Base-by-base conservation (phyloP, 2,113 vertebrate species). In the Calyptommatus sinebrachiatus region DNA sequence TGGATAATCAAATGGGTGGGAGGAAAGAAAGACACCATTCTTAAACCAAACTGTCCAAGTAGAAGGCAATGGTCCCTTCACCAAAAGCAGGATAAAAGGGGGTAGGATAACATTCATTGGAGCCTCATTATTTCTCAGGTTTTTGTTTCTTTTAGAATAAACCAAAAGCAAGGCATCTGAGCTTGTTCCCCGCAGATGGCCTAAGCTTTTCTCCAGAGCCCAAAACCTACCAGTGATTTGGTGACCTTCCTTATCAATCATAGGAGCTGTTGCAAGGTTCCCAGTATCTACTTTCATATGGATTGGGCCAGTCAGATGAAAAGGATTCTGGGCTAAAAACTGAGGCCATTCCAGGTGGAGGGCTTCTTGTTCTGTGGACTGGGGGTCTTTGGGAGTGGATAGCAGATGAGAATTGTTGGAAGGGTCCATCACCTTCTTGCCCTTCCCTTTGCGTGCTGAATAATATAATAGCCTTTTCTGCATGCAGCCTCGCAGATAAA, bases 341-440 rank as follows among this genome's bases (percentile, higher is more conserved):
- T 29, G 7, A 31, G 12, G 48, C 10, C 20, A 21, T 11, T 6
- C n/a, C 8, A 4, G 53, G 28, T 20, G 60, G 60, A 1, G 12
- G 35, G 4, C 1, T 9, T n/a, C 2, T 8, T 14, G 31, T n/a
- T 4, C n/a, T 22, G 35, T 2, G 35, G 9, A 28, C 9, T 18
- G 20, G 11, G 26, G 1, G 29, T 12, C 8, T 5, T 14, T 6
- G 48, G 46, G 48, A 4, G 2, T 1, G 1, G 7, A 2, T 1
- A 20, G 28, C 31, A 41, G 20, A 67, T 21, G 1, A 3, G 31
- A 6, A 10, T 20, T 16, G 7, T 14, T 5, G 21, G 24, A 45
- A 22, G 50, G 1, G 0, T 5, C 29, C 6, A 1, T 2, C 5
- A 11, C 16, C 26, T n/a, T 41, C 8, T 16, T 14, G 21, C 5